Evolutionary conservation across 2,113 vertebrate genomes (phyloP), one percentile per base, ranked within the genome.

Genomic region (Phalacrocorax aristotelis): DNA sequence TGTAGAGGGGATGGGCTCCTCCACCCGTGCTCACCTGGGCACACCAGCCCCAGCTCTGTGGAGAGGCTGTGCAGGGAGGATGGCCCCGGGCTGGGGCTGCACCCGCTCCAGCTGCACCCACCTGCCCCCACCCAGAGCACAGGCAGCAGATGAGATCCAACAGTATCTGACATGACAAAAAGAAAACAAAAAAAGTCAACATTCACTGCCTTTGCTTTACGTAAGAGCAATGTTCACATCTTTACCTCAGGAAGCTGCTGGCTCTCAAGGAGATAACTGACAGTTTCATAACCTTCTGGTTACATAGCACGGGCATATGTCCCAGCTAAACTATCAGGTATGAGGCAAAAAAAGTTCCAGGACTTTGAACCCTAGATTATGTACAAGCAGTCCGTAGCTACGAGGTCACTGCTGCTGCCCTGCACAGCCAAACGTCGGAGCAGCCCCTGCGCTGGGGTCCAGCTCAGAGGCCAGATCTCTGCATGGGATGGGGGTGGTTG

Each of bases 341-440:
- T 6, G 62, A 64, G 44, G 52, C 29, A 4, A 17, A 48, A 69
- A 84, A 75, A 2, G 27, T 30, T 69, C 46, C 61, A 71, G 57
- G 77, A 55, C 22, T 74, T 62, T 74, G 62, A 91, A 70, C 15
- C 18, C 16, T 22, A 48, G 29, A 1, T 30, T 54, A 54, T 21
- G 64, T 79, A 9, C 25, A 29, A 62, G 34, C 20, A 9, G 32
- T 51, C 74, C 58, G 29, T 8, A 30, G 38, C 26, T 74, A 69
- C 2, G 2, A 62, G 48, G 49, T 51, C 34, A 64, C 18, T 1
- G 0, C 17, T 20, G 32, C 11, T 20, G 32, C 11, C 34, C 19
- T 0, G 0, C 6, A 3, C 30, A 78, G 23, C 49, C 4, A 9
- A 40, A 42, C 8, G 1, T 0, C 0, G 5, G 49, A 75, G 27